Conservation (phyloP, 2,113 vertebrate genomes). For the Oreotrochilus melanogaster region DNA sequence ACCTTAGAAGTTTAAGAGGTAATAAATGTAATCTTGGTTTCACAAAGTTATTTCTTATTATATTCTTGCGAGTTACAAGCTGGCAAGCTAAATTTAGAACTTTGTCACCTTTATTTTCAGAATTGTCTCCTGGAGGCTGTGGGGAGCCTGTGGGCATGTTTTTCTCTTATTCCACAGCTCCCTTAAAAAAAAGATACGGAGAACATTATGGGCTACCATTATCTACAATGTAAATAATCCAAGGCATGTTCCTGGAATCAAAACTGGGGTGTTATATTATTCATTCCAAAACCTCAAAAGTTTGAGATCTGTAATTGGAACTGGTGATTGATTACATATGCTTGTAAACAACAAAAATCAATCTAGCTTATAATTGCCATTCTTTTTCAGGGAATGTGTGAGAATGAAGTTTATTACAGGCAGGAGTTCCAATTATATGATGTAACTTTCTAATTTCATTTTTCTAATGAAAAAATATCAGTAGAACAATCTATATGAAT, state of each 20-base stretch:
- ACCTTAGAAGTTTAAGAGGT: not conserved
- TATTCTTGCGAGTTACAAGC: not conserved
- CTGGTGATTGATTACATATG: not conserved
- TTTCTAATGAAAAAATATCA: not conserved
- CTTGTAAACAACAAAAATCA: not conserved
- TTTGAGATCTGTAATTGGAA: not conserved
- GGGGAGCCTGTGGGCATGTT: not conserved
- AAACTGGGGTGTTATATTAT: not conserved
- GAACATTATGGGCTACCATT: not conserved
- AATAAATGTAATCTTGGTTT: not conserved
- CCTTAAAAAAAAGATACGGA: not conserved
- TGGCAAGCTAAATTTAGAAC: not conserved
- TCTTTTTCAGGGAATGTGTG: not conserved
- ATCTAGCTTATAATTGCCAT: not conserved
- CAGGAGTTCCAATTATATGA: not conserved
- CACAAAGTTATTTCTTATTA: not conserved
- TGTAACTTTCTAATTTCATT: not conserved
- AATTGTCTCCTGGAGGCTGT: fast-evolving
- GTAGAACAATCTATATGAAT: not conserved
- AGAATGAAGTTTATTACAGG: not conserved
- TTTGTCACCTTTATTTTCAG: not conserved
- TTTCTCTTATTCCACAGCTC: not conserved
- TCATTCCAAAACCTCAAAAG: not conserved
- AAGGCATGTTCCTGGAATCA: not conserved
- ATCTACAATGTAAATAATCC: not conserved